phyloP scores from a whole-genome alignment of 1,140 invertebrate species.

The Nylanderia fulva region DNA sequence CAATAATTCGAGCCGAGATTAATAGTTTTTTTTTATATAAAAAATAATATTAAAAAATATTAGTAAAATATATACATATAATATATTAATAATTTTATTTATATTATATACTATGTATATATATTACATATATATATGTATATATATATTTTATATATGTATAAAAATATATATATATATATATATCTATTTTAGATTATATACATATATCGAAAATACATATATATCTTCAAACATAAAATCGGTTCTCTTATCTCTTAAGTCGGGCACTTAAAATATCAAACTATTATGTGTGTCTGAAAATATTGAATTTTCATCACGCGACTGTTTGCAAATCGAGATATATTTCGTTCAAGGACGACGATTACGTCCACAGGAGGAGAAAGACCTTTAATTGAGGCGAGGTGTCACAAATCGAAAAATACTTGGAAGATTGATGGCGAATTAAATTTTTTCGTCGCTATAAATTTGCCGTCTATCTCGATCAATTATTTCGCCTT shows the following conservation, averaged over 20 bases:
- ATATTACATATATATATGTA: too few relatives aligned
- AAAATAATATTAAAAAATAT: too few relatives aligned
- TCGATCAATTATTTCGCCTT: constrained; percentile 44
- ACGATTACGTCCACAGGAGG: neutral
- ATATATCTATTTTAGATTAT: too few relatives aligned
- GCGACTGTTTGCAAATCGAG: neutral
- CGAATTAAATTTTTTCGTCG: neutral
- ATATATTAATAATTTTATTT: too few relatives aligned
- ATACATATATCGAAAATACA: too few relatives aligned
- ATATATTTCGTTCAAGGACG: neutral
- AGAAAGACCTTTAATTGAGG: neutral
- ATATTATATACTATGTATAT: too few relatives aligned
- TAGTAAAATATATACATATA: too few relatives aligned
- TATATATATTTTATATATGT: too few relatives aligned
- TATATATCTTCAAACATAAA: neutral
- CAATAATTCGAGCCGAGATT: too few relatives aligned
- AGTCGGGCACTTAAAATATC: neutral
- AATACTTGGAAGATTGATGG: neutral
- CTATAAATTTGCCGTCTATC: constrained; percentile 19
- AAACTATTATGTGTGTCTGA: neutral
- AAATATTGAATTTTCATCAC: neutral
- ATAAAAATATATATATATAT: too few relatives aligned
- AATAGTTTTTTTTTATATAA: too few relatives aligned
- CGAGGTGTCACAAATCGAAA: neutral
- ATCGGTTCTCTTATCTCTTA: neutral